Evolutionary conservation across 2,888 invertebrate species (phyloP).

Genomic region (Thyatira batis): DNA sequence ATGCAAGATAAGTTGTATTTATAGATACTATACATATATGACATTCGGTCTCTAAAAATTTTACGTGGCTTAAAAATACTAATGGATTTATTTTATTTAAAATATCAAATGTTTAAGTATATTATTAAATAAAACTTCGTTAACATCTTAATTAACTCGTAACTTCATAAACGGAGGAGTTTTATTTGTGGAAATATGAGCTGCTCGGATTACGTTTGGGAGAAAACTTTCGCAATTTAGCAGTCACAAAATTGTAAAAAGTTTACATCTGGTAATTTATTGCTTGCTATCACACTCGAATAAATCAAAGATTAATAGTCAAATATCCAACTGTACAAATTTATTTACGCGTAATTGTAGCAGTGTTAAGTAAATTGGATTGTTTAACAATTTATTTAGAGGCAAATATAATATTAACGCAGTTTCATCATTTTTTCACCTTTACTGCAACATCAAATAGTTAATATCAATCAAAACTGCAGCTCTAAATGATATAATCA

Average conservation of each 20-base stretch:
- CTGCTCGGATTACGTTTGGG: neutral
- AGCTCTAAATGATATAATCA: too few relatives aligned
- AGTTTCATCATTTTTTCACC: too few relatives aligned
- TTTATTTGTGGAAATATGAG: neutral
- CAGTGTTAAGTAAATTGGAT: neutral
- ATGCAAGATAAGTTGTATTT: too few relatives aligned
- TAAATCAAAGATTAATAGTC: neutral
- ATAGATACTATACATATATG: too few relatives aligned
- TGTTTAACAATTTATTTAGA: too few relatives aligned
- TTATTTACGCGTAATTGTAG: neutral
- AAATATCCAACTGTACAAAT: neutral
- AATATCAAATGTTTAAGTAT: neutral
- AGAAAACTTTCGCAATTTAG: constrained; percentile 2
- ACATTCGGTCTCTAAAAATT: too few relatives aligned
- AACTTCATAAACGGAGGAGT: neutral
- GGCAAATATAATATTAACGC: too few relatives aligned
- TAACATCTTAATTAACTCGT: neutral
- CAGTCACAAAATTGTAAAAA: neutral
- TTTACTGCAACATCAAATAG: too few relatives aligned
- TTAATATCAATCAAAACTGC: too few relatives aligned
- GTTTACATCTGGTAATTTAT: neutral
- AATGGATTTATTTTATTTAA: too few relatives aligned
- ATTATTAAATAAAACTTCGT: neutral
- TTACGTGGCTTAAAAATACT: too few relatives aligned
- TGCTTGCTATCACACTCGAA: neutral